Conservation (phyloP, 2,113 vertebrate species). For the Scartelaos histophorus region DNA sequence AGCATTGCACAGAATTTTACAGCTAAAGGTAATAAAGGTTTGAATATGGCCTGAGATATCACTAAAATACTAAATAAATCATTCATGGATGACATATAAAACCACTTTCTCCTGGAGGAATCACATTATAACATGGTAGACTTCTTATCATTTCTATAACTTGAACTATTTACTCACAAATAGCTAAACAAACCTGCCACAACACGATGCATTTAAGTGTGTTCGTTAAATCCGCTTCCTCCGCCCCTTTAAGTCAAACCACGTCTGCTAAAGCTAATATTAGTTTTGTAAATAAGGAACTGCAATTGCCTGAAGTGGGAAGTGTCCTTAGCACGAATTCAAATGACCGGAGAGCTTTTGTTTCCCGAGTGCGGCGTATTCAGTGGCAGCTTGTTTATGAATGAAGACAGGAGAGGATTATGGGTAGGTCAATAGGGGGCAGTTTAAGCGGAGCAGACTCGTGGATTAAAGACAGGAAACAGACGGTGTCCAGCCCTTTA, state of each 20-base stretch:
- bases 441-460: slow-evolving; percentile 37
- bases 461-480: slow-evolving; percentile 62
- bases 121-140: no score
- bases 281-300: slow-evolving; percentile 1
- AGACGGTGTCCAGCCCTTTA: slow-evolving; percentile 25
- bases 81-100: no score
- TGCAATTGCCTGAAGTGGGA: not conserved
- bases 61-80: no score
- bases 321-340: not conserved
- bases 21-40: no score
- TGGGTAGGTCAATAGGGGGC: slow-evolving; percentile 32
- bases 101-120: no score
- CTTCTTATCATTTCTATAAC: no score
- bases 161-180: not conserved
- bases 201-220: not conserved
- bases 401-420: slow-evolving; percentile 41
- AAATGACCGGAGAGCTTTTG: not conserved
- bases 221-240: not conserved
- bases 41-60: no score
- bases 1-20: no score
- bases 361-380: not conserved
- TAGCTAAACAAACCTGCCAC: not conserved
- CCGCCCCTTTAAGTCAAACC: not conserved
- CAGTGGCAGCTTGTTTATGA: slow-evolving; percentile 17
- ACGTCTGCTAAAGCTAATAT: not conserved